A percentile compares a stretch with the other conserved stretches of the same genome.
Evolutionary conservation across 2,888 invertebrate genomes (phyloP).

Genomic region (Lottia gigantea): DNA sequence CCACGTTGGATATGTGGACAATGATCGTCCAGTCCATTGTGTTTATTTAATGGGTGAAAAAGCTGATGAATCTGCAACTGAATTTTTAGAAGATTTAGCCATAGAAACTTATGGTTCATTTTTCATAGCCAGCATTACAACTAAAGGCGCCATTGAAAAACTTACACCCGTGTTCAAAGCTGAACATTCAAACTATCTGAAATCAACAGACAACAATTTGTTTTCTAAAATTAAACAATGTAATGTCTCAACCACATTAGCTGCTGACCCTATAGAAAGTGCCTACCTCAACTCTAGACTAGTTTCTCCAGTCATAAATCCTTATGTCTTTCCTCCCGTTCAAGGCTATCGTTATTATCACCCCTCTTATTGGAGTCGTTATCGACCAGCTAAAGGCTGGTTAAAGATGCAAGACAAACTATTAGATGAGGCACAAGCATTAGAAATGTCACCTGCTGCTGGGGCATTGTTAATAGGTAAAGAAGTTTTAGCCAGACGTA

Average conservation of each 20-base stretch:
- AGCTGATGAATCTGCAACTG: conserved; percentile 53
- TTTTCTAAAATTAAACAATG: conserved; percentile 51
- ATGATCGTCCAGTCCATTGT: conserved; percentile 63
- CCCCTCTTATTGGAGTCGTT: conserved; percentile 55
- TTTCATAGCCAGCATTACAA: conserved; percentile 57
- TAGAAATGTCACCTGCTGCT: conserved; percentile 55
- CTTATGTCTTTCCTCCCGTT: conserved; percentile 35
- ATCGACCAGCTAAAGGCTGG: conserved; percentile 55
- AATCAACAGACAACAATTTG: conserved; percentile 57
- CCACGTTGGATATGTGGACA: conserved; percentile 47
- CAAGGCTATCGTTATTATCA: conserved; percentile 46
- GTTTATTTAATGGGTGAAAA: conserved; percentile 57
- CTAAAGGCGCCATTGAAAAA: conserved; percentile 61
- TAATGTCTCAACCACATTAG: conserved; percentile 53
- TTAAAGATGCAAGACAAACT: conserved; percentile 53
- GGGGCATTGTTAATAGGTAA: conserved; percentile 63
- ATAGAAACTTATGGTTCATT: conserved; percentile 66
- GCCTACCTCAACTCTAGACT: conserved; percentile 25
- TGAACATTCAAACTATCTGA: conserved; percentile 54
- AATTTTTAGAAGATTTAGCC: conserved; percentile 64
- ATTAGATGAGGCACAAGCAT: conserved; percentile 32
- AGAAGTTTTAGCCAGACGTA: conserved; percentile 60
- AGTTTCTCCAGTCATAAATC: conserved; percentile 29
- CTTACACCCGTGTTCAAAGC: conserved; percentile 61
- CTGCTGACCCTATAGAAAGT: conserved; percentile 52